Conservation (phyloP, 1,140 invertebrate genomes). For the Caenorhabditis latens region DNA sequence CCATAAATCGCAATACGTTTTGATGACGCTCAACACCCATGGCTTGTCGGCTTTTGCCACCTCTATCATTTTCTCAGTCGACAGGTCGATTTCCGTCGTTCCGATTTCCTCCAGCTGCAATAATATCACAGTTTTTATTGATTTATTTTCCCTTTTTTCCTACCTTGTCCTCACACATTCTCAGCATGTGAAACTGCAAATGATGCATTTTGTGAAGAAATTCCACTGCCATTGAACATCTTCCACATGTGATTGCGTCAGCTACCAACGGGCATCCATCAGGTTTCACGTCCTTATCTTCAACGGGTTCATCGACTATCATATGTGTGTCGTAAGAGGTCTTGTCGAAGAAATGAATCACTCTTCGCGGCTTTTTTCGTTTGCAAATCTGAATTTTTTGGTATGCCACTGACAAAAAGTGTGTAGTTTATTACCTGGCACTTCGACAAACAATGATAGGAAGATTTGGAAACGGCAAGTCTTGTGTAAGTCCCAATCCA, state of each 20-base stretch:
- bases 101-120: constrained; percentile 57
- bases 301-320: neutral
- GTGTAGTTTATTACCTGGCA: constrained; percentile 4
- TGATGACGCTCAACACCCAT: neutral
- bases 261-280: constrained; percentile 56
- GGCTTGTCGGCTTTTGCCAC: constrained; percentile 16
- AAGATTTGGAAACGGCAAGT: constrained; percentile 3
- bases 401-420: neutral
- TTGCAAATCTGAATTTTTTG: constrained; percentile 30
- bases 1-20: constrained; percentile 19
- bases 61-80: constrained; percentile 29
- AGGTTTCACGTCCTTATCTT: constrained; percentile 20
- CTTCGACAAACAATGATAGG: neutral
- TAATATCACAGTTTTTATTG: neutral
- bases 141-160: constrained; percentile 4
- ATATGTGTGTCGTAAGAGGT: constrained; percentile 61
- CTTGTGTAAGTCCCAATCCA: constrained; percentile 12
- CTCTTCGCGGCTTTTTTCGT: constrained; percentile 12
- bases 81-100: constrained; percentile 17
- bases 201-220: constrained; percentile 64
- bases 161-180: constrained; percentile 65
- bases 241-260: constrained; percentile 54
- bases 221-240: constrained; percentile 52
- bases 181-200: constrained; percentile 59
- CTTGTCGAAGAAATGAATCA: constrained; percentile 56